phyloP scores from a whole-genome alignment of 2,113 vertebrate genomes.

The Anhinga rufa region DNA sequence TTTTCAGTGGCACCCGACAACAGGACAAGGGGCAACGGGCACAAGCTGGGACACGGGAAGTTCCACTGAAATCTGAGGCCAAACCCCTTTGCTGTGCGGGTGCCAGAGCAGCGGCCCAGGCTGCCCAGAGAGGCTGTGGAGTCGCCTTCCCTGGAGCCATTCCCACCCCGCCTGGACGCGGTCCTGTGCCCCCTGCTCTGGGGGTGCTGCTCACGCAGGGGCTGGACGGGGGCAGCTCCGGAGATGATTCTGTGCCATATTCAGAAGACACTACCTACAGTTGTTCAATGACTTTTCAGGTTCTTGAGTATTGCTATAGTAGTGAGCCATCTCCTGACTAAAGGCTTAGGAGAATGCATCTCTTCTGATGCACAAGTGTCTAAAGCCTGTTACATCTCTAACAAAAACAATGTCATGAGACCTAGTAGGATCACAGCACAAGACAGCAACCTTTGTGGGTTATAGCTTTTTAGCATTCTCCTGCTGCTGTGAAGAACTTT shows the following conservation, averaged over 20 bases:
- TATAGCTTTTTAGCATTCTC: neutral
- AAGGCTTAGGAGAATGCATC: neutral
- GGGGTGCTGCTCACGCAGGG: too few relatives aligned
- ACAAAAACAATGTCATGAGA: neutral
- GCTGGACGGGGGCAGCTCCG: too few relatives aligned
- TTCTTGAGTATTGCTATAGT: neutral
- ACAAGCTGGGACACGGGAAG: too few relatives aligned
- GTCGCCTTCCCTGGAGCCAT: too few relatives aligned
- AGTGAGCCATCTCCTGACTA: neutral
- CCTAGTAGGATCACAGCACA: neutral
- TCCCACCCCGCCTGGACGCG: too few relatives aligned
- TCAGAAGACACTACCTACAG: neutral
- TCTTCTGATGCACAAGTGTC: neutral
- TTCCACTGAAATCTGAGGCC: too few relatives aligned
- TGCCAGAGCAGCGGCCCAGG: too few relatives aligned
- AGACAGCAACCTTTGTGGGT: neutral
- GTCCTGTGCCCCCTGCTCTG: too few relatives aligned
- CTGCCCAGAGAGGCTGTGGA: too few relatives aligned
- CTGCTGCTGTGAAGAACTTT: neutral
- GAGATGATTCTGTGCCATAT: neutral
- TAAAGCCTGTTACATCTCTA: neutral
- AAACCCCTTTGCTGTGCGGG: too few relatives aligned
- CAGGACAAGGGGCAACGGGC: too few relatives aligned
- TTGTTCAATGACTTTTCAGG: neutral
- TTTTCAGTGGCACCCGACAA: too few relatives aligned